These are phyloP conservation scores for Pteromalus puparum DNA, from an alignment of 1,140 invertebrate genomes.

Conservation along the genomic window DNA sequence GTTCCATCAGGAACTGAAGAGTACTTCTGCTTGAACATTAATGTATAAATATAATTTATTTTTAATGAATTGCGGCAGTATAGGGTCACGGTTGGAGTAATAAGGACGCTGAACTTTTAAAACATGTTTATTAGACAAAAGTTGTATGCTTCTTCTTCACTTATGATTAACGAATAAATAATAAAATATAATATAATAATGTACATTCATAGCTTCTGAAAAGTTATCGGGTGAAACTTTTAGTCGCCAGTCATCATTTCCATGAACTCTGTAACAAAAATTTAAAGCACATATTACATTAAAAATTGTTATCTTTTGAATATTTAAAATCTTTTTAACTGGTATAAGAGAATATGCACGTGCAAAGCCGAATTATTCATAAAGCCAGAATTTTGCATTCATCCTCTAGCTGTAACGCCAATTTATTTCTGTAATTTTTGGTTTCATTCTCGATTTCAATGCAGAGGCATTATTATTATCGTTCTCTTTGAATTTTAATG, in stretches of 20 bases:
- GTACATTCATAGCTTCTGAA: conserved; percentile 11
- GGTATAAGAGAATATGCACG: background rate
- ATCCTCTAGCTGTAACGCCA: background rate
- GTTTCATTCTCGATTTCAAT: background rate
- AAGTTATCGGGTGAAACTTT: conserved; percentile 44
- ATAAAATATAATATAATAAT: conserved; percentile 45
- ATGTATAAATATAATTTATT: no score
- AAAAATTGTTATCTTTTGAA: background rate
- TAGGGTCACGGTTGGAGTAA: background rate
- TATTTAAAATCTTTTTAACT: background rate
- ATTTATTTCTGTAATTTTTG: background rate
- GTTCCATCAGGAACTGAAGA: no score
- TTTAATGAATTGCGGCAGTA: no score
- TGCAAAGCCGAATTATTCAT: background rate
- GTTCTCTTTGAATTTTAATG: background rate
- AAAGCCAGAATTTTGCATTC: background rate
- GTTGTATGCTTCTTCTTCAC: background rate
- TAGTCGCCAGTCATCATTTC: conserved; percentile 85
- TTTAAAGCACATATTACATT: background rate
- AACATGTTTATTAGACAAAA: conserved; percentile 31
- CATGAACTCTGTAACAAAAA: conserved; percentile 80
- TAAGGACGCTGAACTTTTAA: conserved; percentile 20
- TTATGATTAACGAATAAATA: conserved; percentile 44
- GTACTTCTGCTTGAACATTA: no score
- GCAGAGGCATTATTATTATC: background rate